These are phyloP conservation scores for Fragum whitleyi DNA, from an alignment of 2,888 invertebrate species.

Conservation along the genomic window DNA sequence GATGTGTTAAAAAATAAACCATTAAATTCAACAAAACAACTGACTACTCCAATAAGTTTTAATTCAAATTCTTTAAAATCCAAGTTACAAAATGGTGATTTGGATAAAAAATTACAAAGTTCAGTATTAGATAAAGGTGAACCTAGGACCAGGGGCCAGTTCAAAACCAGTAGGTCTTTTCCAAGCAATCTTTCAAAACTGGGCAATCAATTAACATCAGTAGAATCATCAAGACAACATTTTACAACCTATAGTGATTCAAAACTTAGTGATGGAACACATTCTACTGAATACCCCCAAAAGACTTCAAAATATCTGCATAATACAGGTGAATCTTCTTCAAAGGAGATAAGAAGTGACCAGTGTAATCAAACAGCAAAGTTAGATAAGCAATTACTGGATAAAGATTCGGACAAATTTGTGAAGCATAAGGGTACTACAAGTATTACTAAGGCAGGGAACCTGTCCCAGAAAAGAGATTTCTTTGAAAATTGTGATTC, in stretches of 20 bases:
- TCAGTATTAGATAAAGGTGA: conserved; percentile 2
- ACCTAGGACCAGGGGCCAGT: background rate
- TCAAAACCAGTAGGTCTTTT: background rate
- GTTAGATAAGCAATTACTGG: background rate
- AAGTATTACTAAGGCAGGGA: background rate
- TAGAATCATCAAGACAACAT: background rate
- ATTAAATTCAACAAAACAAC: background rate
- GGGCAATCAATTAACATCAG: background rate
- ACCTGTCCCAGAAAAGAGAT: conserved; percentile 42
- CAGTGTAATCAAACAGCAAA: background rate
- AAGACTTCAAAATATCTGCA: background rate
- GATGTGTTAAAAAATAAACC: conserved; percentile 58
- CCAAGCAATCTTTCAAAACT: conserved; percentile 5
- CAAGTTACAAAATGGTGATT: conserved; percentile 21
- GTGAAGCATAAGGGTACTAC: background rate
- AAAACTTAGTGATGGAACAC: background rate
- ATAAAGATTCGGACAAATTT: background rate
- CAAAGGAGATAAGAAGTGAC: background rate
- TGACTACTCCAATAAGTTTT: background rate
- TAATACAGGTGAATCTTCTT: background rate
- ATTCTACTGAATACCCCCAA: background rate
- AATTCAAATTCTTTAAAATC: background rate
- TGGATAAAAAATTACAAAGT: conserved; percentile 27
- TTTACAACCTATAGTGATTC: conserved; percentile 1
- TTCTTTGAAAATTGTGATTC: conserved; percentile 32